Evolutionary conservation across 2,797 vertebrate species (phyloP).

Genomic region (Myotis planiceps): DNA sequence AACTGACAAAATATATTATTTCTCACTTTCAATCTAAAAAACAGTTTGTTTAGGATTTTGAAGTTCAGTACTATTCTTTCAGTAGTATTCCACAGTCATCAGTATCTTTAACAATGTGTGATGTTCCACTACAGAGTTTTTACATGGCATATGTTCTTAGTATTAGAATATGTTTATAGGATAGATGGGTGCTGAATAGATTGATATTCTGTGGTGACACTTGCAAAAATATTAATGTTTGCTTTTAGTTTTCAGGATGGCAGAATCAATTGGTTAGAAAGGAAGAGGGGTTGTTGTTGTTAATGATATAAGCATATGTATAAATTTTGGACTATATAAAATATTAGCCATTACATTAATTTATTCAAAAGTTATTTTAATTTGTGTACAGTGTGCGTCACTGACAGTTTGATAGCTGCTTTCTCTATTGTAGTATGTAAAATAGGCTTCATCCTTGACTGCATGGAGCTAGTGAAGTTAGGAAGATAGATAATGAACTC

Average conservation of each 20-base stretch:
- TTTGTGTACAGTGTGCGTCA: not conserved
- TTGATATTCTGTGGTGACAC: not conserved
- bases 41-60: not conserved
- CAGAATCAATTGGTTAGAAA: not conserved
- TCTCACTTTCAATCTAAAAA: constrained; percentile 25
- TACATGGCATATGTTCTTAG: not conserved
- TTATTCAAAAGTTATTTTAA: not conserved
- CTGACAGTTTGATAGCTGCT: not conserved
- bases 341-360: not conserved
- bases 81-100: not conserved
- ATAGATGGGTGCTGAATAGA: not conserved
- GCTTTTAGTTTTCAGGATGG: constrained; percentile 16
- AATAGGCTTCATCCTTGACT: not conserved
- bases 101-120: not conserved
- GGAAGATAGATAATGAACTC: not conserved
- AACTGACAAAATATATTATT: constrained; percentile 13
- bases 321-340: constrained; percentile 30
- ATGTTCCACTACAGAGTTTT: not conserved
- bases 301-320: not conserved
- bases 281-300: not conserved
- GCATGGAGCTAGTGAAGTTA: not conserved
- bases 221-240: not conserved
- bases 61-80: not conserved
- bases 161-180: not conserved
- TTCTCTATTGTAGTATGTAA: not conserved